phyloP scores from a whole-genome alignment of 2,113 vertebrate genomes.

The Chrysemys picta region DNA sequence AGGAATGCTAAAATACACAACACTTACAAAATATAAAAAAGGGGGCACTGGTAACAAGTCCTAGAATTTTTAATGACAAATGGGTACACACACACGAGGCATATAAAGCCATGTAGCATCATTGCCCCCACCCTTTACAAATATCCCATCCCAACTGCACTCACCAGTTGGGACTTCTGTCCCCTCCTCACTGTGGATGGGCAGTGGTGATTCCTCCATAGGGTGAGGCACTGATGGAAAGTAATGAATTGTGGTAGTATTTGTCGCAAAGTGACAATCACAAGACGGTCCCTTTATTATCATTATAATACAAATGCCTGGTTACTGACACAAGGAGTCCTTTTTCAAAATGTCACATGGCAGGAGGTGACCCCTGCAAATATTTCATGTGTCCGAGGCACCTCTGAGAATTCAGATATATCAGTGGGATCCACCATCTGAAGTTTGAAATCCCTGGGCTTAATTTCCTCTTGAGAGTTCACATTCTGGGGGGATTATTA shows the following conservation, averaged over 20 bases:
- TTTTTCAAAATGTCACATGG: slow-evolving; percentile 14
- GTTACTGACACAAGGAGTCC: slow-evolving; percentile 37
- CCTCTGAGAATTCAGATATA: neutral
- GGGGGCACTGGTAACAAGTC: slow-evolving; percentile 47
- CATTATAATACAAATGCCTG: slow-evolving; percentile 55
- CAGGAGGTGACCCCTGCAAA: neutral
- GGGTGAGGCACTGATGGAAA: slow-evolving; percentile 80
- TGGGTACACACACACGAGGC: slow-evolving; percentile 40
- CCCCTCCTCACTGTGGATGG: slow-evolving; percentile 78
- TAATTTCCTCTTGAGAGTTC: neutral
- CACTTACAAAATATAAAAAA: slow-evolving; percentile 12
- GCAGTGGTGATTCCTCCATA: slow-evolving; percentile 79
- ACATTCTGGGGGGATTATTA: neutral
- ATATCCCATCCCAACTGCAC: slow-evolving; percentile 74
- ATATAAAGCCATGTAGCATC: slow-evolving; percentile 53
- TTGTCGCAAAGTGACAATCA: slow-evolving; percentile 74
- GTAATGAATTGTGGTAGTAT: slow-evolving; percentile 80
- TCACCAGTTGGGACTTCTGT: slow-evolving; percentile 77
- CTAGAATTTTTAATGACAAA: slow-evolving; percentile 57
- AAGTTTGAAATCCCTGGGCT: neutral
- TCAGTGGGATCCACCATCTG: neutral
- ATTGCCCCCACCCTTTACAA: slow-evolving; percentile 63
- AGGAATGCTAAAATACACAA: slow-evolving; percentile 1
- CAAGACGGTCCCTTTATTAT: slow-evolving; percentile 72
- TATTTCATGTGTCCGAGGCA: neutral